phyloP scores from a whole-genome alignment of 53 echinoderm and acorn worm species.

The Glandiceps talaboti region DNA sequence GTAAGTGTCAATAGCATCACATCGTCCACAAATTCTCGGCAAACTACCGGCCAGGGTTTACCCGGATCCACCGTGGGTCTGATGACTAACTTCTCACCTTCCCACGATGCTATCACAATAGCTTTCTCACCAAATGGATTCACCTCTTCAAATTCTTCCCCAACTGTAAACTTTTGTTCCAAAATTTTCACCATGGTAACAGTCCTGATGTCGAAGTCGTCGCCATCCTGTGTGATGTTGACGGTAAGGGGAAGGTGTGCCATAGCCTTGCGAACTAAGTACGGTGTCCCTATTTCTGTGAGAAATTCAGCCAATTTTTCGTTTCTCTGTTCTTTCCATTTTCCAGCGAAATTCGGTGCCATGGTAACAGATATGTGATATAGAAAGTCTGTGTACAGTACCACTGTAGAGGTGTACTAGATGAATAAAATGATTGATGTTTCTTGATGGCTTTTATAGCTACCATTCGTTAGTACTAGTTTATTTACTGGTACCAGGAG shows the following conservation, averaged over 20 bases:
- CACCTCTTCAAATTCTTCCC: not conserved
- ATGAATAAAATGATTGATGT: no score
- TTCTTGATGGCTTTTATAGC: no score
- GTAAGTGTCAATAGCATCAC: conserved; percentile 54
- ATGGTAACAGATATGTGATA: no score
- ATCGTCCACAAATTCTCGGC: conserved; percentile 47
- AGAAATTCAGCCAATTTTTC: conserved; percentile 69
- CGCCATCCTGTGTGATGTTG: conserved; percentile 45
- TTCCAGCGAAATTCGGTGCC: conserved; percentile 18
- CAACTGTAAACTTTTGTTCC: not conserved
- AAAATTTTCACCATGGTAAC: conserved; percentile 19
- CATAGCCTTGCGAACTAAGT: conserved; percentile 47
- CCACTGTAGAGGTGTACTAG: no score
- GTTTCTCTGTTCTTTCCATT: conserved; percentile 38
- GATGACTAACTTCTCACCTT: conserved; percentile 46
- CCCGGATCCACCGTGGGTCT: conserved; percentile 12
- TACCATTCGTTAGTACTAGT: no score
- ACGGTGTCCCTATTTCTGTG: conserved; percentile 56
- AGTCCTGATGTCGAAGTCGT: conserved; percentile 22
- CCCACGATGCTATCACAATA: conserved; percentile 8
- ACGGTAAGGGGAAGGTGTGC: conserved; percentile 47
- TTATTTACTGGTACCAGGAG: no score
- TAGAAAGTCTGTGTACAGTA: no score
- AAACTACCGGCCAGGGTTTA: conserved; percentile 31
- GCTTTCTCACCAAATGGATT: not conserved